These are phyloP conservation scores for Platysternon megacephalum DNA, from an alignment of 2,113 vertebrate genomes.

Conservation along the genomic window DNA sequence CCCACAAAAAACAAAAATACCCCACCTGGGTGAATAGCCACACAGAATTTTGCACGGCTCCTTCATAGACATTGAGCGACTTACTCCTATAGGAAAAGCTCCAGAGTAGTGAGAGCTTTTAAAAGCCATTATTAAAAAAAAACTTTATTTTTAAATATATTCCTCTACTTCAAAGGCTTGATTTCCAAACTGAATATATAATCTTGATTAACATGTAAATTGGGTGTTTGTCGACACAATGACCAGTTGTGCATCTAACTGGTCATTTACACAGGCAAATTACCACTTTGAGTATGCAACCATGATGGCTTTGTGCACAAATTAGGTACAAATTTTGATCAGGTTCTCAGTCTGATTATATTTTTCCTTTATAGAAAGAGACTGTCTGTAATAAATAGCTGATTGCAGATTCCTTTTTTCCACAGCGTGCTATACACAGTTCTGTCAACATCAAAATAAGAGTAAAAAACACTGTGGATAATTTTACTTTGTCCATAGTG, in stretches of 20 bases:
- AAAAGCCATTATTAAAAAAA: background rate
- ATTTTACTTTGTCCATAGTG: conserved; percentile 5
- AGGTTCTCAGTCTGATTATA: background rate
- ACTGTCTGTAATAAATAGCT: background rate
- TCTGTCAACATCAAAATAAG: background rate
- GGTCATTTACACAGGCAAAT: background rate
- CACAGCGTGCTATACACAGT: background rate
- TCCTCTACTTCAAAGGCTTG: background rate
- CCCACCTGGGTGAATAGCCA: background rate
- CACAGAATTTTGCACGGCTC: background rate
- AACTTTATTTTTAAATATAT: background rate
- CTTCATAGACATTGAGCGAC: background rate
- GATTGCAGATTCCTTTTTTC: background rate
- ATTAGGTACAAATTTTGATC: background rate
- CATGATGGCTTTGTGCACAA: background rate
- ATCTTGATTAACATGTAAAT: background rate
- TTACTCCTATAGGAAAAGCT: background rate
- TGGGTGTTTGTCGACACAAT: background rate
- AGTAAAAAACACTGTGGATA: conserved; percentile 37
- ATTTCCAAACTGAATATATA: background rate
- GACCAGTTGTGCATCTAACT: background rate
- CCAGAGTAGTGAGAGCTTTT: background rate
- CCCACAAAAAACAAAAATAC: background rate
- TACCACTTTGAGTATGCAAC: background rate
- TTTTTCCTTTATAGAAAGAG: conserved; percentile 27